Conservation (phyloP, 2,113 vertebrate species). For the Crotalus horridus region DNA sequence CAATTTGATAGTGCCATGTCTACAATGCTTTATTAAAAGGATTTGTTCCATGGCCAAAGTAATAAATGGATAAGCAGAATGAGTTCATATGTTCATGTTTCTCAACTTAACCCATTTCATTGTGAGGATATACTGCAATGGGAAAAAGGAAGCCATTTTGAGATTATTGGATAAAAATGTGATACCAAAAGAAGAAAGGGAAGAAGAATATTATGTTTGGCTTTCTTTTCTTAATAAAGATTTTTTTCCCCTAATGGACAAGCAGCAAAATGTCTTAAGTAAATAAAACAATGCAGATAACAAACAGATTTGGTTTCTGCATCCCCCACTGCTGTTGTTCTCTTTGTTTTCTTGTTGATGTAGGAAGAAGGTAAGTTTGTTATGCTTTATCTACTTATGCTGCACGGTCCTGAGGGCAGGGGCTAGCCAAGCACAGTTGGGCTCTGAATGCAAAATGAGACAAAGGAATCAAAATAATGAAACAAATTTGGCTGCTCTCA, state of each 20-base stretch:
- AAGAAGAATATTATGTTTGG: background rate
- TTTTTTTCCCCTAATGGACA: background rate
- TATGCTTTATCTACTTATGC: background rate
- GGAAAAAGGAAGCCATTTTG: background rate
- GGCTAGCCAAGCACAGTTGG: background rate
- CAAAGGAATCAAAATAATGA: background rate
- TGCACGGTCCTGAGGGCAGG: background rate
- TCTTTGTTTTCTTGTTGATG: background rate
- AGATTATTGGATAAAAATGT: background rate
- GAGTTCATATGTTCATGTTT: background rate
- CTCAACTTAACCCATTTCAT: background rate
- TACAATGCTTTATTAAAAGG: background rate
- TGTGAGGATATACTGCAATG: background rate
- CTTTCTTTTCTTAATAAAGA: background rate
- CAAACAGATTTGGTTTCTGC: background rate
- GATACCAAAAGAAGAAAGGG: background rate
- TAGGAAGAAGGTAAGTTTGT: background rate
- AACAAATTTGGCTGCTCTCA: background rate
- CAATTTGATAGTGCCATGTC: background rate
- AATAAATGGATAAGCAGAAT: background rate
- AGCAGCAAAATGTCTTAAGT: background rate
- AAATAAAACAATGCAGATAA: background rate
- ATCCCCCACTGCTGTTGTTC: background rate
- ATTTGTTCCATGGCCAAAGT: background rate
- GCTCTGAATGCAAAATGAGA: conserved; percentile 6